Conservation (phyloP, 2,113 vertebrate genomes). For the Nycticryphes semicollaris region DNA sequence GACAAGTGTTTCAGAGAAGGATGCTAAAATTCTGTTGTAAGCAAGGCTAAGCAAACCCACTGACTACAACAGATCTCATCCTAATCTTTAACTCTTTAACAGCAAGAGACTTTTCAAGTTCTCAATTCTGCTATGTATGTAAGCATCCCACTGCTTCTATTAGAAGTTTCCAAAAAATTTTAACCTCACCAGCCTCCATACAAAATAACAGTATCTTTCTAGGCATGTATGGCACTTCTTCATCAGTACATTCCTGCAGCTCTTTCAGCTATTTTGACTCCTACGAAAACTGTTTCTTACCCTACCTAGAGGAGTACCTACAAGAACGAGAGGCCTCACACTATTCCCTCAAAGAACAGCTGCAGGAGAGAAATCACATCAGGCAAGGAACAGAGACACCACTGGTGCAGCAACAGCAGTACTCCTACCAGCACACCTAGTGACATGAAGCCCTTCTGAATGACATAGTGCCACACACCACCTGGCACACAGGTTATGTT, state of each 20-base stretch:
- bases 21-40: background rate
- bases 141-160: background rate
- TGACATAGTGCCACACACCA: rapidly evolving
- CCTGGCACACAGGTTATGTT: background rate
- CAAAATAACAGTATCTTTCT: background rate
- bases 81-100: background rate
- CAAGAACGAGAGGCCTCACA: background rate
- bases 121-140: background rate
- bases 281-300: background rate
- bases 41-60: background rate
- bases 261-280: background rate
- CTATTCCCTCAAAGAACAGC: background rate
- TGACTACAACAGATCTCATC: background rate
- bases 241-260: background rate
- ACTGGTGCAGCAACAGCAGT: background rate
- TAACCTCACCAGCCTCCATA: background rate
- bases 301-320: background rate
- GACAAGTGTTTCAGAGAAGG: background rate
- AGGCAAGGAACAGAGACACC: rapidly evolving
- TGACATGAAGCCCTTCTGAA: background rate
- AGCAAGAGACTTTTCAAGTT: background rate
- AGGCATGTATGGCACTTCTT: background rate
- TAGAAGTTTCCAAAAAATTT: background rate
- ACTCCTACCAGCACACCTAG: background rate
- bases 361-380: background rate